Percentiles rank a stretch among this genome's conserved stretches.
Evolutionary conservation across 2,113 vertebrate genomes (phyloP).

Genomic region (Eubucco bourcierii): DNA sequence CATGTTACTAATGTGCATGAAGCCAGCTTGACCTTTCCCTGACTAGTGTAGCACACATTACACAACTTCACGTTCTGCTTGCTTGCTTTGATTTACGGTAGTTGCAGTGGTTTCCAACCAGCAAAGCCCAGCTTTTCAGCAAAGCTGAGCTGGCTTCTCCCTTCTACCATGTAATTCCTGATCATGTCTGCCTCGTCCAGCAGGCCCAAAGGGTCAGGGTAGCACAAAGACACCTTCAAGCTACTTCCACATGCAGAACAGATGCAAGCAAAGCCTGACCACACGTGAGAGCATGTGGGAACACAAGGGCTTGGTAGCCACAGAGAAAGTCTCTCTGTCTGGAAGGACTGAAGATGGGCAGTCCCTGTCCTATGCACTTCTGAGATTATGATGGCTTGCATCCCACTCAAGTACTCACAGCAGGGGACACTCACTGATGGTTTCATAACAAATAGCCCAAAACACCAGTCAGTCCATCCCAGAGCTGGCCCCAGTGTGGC

Average conservation of each 20-base stretch:
- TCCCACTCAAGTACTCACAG: background rate
- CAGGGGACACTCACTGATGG: background rate
- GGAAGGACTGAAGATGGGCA: background rate
- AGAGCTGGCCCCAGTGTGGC: background rate
- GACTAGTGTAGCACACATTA: background rate
- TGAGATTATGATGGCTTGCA: background rate
- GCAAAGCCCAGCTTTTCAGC: background rate
- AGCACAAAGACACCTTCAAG: background rate
- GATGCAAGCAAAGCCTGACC: background rate
- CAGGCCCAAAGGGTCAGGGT: background rate
- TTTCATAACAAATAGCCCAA: background rate
- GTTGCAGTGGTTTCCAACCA: background rate
- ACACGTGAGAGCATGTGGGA: background rate
- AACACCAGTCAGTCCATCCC: background rate
- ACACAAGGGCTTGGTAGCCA: rapidly evolving
- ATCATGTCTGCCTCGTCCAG: background rate
- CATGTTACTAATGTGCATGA: background rate
- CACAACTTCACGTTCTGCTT: background rate
- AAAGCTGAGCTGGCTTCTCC: background rate
- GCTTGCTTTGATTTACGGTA: background rate
- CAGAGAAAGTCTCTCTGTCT: background rate
- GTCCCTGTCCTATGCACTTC: background rate
- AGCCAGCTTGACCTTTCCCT: constrained; percentile 46
- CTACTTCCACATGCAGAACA: background rate
- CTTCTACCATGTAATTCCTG: background rate